Conservation (phyloP, 2,888 invertebrate genomes). For the Melanostoma scalare region DNA sequence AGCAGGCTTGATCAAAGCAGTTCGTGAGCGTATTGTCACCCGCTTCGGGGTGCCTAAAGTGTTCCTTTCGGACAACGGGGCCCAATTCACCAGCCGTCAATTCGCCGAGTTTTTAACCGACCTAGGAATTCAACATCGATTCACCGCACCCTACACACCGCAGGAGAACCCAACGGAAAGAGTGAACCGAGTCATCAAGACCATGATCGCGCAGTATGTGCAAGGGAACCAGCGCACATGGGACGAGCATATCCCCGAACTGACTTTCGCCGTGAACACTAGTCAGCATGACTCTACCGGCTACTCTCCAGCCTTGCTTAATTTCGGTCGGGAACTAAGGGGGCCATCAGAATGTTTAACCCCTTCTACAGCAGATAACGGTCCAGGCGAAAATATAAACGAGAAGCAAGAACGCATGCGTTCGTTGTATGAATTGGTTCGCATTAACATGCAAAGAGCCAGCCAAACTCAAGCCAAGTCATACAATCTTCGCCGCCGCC, state of each 20-base stretch:
- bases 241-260: conserved; percentile 28
- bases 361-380: no score
- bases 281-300: conserved; percentile 4
- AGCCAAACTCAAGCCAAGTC: neutral
- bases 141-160: neutral
- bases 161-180: no score
- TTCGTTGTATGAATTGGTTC: neutral
- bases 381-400: neutral
- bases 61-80: neutral
- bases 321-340: conserved; percentile 24
- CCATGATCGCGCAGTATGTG: conserved; percentile 23
- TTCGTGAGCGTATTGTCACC: neutral
- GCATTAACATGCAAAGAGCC: neutral
- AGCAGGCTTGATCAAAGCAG: no score
- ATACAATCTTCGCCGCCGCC: no score
- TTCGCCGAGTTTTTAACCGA: neutral
- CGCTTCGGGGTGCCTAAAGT: neutral
- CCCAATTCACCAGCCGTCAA: conserved; percentile 15
- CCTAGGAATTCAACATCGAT: neutral
- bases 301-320: conserved; percentile 4
- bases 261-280: conserved; percentile 14
- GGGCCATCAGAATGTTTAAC: neutral
- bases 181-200: conserved; percentile 21
- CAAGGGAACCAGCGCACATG: conserved; percentile 14
- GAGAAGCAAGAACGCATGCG: neutral